A percentile compares a stretch with the other conserved stretches of the same genome.
Conservation (phyloP, 1,140 invertebrate species). For the Pseudomyrmex gracilis region DNA sequence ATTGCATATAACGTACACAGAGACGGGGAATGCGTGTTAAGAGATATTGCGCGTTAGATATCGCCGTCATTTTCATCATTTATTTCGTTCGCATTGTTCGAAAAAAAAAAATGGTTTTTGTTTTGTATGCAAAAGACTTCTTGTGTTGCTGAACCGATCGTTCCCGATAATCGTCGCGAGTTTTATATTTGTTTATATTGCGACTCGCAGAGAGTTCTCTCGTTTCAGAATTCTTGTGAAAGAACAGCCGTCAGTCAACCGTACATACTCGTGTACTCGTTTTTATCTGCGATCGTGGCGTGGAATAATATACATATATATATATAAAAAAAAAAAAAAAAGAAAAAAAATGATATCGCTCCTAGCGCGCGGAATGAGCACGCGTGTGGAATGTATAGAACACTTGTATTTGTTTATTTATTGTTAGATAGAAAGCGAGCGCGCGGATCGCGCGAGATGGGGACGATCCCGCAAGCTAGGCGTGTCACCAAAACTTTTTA, state of each 20-base stretch:
- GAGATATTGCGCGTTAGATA: not conserved
- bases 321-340: no score
- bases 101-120: no score
- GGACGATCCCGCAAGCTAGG: slow-evolving; percentile 28
- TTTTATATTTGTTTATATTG: no score
- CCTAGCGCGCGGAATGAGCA: slow-evolving; percentile 33
- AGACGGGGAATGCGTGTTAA: not conserved
- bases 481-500: slow-evolving; percentile 65
- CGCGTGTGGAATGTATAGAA: slow-evolving; percentile 69
- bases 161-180: no score
- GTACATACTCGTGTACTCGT: slow-evolving; percentile 51
- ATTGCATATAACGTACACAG: no score
- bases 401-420: slow-evolving; percentile 76
- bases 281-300: slow-evolving; percentile 59
- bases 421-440: slow-evolving; percentile 70
- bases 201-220: not conserved
- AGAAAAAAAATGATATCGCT: no score
- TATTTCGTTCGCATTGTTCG: no score
- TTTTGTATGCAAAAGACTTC: no score
- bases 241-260: not conserved
- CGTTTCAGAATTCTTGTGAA: not conserved
- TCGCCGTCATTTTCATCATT: not conserved
- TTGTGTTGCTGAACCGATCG: no score
- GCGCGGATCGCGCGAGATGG: not conserved
- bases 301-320: slow-evolving; percentile 58